Evolutionary conservation across 2,797 vertebrate genomes (phyloP).

Genomic region (Poeciliopsis gracilis): DNA sequence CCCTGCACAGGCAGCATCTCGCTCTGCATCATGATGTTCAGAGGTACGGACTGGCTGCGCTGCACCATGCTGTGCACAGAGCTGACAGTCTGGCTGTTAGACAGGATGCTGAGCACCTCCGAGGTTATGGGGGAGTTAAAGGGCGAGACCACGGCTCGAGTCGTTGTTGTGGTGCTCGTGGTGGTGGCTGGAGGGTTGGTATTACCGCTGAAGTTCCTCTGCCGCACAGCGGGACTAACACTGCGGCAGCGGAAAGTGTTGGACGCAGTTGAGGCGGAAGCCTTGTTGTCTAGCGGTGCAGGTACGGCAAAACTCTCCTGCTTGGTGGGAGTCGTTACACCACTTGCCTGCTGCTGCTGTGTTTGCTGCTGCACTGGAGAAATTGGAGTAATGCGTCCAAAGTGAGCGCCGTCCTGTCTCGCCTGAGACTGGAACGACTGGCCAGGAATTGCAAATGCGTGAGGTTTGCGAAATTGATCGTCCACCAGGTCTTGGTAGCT

Average conservation of each 20-base stretch:
- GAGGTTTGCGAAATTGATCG: conserved; percentile 97
- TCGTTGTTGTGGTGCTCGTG: conserved; percentile 79
- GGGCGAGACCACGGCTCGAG: conserved; percentile 86
- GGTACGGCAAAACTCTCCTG: conserved; percentile 98
- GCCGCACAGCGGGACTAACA: conserved; percentile 95
- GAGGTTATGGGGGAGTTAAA: conserved; percentile 91
- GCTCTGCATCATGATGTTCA: conserved; percentile 99
- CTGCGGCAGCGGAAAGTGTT: conserved; percentile 94
- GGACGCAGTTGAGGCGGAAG: conserved; percentile 80
- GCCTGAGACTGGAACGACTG: conserved; percentile 92
- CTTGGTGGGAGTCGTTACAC: conserved; percentile 82
- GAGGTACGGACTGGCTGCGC: conserved; percentile 95
- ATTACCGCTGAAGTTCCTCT: conserved; percentile 95
- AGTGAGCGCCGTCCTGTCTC: conserved; percentile 87
- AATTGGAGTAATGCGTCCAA: conserved; percentile 90
- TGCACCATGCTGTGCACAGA: conserved; percentile 92
- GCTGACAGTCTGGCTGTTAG: conserved; percentile 84
- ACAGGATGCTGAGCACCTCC: conserved; percentile 90
- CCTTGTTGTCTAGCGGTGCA: conserved; percentile 94
- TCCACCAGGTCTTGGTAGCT: conserved; percentile 98
- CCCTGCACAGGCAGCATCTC: conserved; percentile 89
- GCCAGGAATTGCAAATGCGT: conserved; percentile 95
- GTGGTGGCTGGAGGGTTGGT: conserved; percentile 83
- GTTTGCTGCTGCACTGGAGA: conserved; percentile 85
- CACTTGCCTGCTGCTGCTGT: conserved; percentile 51